Base-by-base conservation (phyloP, 2,797 vertebrate genomes). In the Trachurus trachurus region DNA sequence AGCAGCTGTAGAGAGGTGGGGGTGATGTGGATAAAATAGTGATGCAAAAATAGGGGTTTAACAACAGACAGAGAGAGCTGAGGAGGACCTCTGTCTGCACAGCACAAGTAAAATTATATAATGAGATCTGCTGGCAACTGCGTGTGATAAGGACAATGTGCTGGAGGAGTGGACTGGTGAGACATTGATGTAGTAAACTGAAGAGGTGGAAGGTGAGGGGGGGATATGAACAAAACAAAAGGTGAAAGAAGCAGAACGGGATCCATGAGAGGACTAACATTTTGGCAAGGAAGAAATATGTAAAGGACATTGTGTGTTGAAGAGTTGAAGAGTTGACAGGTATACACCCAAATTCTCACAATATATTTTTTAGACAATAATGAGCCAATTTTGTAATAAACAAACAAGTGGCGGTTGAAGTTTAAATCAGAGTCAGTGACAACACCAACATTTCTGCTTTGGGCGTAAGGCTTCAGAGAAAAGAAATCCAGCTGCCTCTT, bases 51-150 rank as follows among this genome's bases (percentile, higher is more conserved):
- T 26, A 72, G 11, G 44, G 15, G 19, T 66, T 57, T 6, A n/a
- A 7, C 15, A 58, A 56, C 15, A 66, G 59, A 71, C 57, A 39
- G 63, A 69, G 63, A 69, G n/a, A 31, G 37, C 57, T 66, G 53
- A 47, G 58, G 37, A 65, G 22, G 52, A 69, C 39, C 54, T 39
- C 9, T 37, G 22, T 58, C 70, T 77, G 44, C n/a, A 31, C 15
- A 54, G 66, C 71, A 74, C 57, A 80, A 71, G 79, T 77, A 61
- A 61, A 69, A 82, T 70, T 39, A 79, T 60, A 69, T 10, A 78
- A 85, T 71, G 9, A 77, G 66, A 79, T 60, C 67, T 50, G 53
- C 57, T 34, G 39, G 44, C 26, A 66, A 47, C 62, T 73, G 61
- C 21, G n/a, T 67, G 65, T 58, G 52, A 71, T 74, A 61, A 78